Base-by-base conservation (phyloP, 2,113 vertebrate genomes). In the Cavia porcellus region DNA sequence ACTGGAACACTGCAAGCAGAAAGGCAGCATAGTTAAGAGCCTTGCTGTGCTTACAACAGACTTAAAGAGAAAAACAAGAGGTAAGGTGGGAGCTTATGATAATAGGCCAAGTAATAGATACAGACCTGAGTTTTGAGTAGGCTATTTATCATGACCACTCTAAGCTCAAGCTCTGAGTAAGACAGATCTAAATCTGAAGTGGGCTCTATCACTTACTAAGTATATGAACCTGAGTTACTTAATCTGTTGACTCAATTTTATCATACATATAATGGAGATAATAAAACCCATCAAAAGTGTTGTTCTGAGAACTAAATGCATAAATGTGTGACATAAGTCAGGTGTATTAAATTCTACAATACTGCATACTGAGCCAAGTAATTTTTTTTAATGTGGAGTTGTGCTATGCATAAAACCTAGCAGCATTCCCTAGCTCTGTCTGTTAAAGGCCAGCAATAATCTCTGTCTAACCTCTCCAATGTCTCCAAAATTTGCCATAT, bases 271-370 rank as follows among this genome's bases (percentile, higher is more conserved):
- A 94, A 91, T 24, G 35, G 25, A 61, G 32, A 75, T 61, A 83
- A 86, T 50, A 92, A 95, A 86, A 92, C 5, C 8, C 52, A 95
- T 15, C 7, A 83, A 92, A 89, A 86, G 6, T 52, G 32, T 15
- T 86, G 35, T 24, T 61, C 25, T 82, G 57, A 94, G 30, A 86
- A 84, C 25, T 64, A 97, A 92, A 15, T 57, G 84, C 28, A 80
- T 22, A 94, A 94, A 91, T 20, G 62, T n/a, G 57, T 57, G 68
- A 90, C 28, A 35, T 62, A 88, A 94, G 80, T 86, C 42, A 94
- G 32, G 32, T 70, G 85, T 82, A 59, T 88, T 77, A 89, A 86
- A 38, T 86, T 92, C 50, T 82, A 77, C 22, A 89, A 2, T 75
- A 68, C 13, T 82, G 30, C 30, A 35, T 93, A 90, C 85, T 0